These are phyloP conservation scores for Galerucella calmariensis DNA, from an alignment of 2,888 invertebrate species.

Conservation along the genomic window DNA sequence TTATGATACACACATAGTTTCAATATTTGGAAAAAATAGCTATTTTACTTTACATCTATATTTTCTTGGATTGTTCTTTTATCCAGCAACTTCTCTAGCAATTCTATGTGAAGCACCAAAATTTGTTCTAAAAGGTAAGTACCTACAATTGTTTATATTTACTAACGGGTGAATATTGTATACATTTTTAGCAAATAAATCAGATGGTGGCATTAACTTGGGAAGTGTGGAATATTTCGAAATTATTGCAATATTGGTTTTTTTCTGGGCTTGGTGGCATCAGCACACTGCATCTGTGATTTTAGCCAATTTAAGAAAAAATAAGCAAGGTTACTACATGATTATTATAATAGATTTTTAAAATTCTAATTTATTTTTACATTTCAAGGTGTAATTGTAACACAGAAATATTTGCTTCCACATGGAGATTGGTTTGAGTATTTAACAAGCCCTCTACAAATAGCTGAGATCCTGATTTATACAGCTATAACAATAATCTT, in stretches of 20 bases:
- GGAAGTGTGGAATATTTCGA: slow-evolving; percentile 51
- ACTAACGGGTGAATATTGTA: too few relatives aligned
- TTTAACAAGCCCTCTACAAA: slow-evolving; percentile 82
- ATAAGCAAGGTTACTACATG: slow-evolving; percentile 68
- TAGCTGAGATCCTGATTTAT: slow-evolving; percentile 63
- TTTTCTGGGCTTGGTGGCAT: slow-evolving; percentile 79
- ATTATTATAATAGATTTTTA: too few relatives aligned
- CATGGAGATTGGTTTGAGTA: slow-evolving; percentile 81
- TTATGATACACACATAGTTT: slow-evolving; percentile 84
- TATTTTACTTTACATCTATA: slow-evolving; percentile 86
- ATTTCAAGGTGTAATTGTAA: slow-evolving; percentile 70
- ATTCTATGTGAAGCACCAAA: slow-evolving; percentile 77
- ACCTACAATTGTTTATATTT: too few relatives aligned
- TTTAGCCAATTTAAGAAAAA: slow-evolving; percentile 82
- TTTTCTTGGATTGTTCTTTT: slow-evolving; percentile 80
- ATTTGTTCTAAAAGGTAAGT: slow-evolving; percentile 65
- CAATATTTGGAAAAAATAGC: slow-evolving; percentile 80
- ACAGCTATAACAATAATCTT: slow-evolving; percentile 67
- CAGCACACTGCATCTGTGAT: slow-evolving; percentile 80
- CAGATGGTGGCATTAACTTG: slow-evolving; percentile 9
- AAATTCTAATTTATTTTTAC: too few relatives aligned
- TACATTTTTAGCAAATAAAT: too few relatives aligned
- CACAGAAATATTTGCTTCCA: slow-evolving; percentile 81
- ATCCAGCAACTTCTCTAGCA: slow-evolving; percentile 75
- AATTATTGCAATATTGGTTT: slow-evolving; percentile 64